Evolutionary conservation across 2,113 vertebrate genomes (phyloP), one percentile per base, ranked within the genome.

Genomic region (Anser brachyrhynchus): DNA sequence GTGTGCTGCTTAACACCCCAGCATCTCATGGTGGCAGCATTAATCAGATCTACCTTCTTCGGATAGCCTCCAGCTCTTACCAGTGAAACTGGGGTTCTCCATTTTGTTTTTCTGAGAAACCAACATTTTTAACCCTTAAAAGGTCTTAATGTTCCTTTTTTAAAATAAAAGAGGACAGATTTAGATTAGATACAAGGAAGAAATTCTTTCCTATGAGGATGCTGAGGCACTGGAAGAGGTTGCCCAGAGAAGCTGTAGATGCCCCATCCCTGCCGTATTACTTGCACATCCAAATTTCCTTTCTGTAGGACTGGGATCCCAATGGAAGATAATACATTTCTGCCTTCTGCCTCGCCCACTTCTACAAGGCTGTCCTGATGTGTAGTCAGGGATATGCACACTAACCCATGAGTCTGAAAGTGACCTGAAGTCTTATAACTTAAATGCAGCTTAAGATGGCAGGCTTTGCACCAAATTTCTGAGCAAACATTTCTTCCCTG

Each of bases 341-440:
- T 71, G 43, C n/a, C n/a, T 91, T 33, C 35, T 35, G 31, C 21
- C 46, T 93, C 2, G 19, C 3, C 28, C 5, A 21, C 6, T 1
- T 0, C 31, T 57, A 78, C 23, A 43, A 2, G 82, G 43, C 61
- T 78, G 37, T 35, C 51, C 12, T 55, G 0, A 66, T 37, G 25
- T 43, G 31, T 21, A 75, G 22, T 22, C 57, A 67, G 52, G 28
- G 23, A 20, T 28, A 44, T 7, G 9, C 1, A 1, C n/a, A 29
- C 9, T 17, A 64, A 31, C 44, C 29, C 1, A 0, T 11, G 58
- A 77, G 51, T 35, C 7, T 0, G 0, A 84, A 77, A 4, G 23
- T 51, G 23, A 59, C 33, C 33, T 51, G 26, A 77, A 70, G 33
- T 44, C 69, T 21, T 11, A 10, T 41, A 58, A 54, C 11, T 26